Percentiles rank a stretch among this genome's conserved stretches.
These are phyloP conservation scores for Agrypnia vestita DNA, from an alignment of 1,140 invertebrate species.

Conservation along the genomic window DNA sequence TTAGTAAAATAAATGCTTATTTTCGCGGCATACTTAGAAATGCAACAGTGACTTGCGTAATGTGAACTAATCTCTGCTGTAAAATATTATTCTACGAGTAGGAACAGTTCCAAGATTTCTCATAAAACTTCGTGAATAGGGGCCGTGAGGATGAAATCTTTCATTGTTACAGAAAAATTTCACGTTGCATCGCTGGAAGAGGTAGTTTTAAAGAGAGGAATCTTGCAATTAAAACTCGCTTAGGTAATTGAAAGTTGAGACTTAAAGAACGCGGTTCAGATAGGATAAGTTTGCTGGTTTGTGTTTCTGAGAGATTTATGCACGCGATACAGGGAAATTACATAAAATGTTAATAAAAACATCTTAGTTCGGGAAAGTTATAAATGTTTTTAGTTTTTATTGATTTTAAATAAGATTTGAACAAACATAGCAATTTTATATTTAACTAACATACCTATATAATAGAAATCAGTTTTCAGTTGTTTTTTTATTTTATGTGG, in stretches of 20 bases:
- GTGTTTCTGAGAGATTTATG: no score
- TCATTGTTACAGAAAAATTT: not conserved
- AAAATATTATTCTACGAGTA: no score
- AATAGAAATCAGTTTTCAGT: no score
- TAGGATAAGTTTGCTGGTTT: not conserved
- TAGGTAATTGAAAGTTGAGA: slow-evolving; percentile 16
- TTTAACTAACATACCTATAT: no score
- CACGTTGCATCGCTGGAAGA: not conserved
- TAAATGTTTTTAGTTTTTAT: no score
- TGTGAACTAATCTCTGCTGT: not conserved
- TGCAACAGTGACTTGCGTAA: not conserved
- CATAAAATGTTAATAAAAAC: no score
- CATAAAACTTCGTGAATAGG: slow-evolving; percentile 12
- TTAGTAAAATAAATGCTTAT: not conserved
- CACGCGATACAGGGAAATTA: no score
- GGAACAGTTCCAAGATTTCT: not conserved
- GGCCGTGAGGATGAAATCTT: not conserved
- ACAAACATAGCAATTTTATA: no score
- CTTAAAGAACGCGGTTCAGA: not conserved
- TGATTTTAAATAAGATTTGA: no score
- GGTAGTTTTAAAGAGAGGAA: slow-evolving; percentile 1
- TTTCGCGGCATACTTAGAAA: not conserved
- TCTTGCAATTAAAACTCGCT: slow-evolving; percentile 21
- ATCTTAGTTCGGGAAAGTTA: no score
- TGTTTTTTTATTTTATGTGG: no score